Percentiles rank a stretch among this genome's conserved stretches.
These are phyloP conservation scores for Spodoptera litura DNA, from an alignment of 1,140 invertebrate genomes.

Conservation along the genomic window DNA sequence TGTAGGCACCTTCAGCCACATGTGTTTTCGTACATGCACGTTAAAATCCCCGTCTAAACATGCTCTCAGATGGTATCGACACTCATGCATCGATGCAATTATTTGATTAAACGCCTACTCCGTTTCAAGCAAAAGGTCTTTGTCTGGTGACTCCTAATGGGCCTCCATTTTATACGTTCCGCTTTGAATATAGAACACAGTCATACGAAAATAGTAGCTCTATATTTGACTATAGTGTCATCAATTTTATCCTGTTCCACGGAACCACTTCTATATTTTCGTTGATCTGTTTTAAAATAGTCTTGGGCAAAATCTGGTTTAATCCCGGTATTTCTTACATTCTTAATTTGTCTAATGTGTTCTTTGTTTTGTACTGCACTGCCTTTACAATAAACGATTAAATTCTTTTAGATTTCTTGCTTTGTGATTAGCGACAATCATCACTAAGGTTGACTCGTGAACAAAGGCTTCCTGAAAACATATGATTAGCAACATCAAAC, in stretches of 20 bases:
- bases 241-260: conserved; percentile 7
- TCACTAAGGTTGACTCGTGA: no score
- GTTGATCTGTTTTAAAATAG: conserved; percentile 7
- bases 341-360: no score
- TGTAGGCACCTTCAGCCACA: background rate
- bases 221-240: conserved; percentile 4
- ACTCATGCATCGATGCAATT: conserved; percentile 28
- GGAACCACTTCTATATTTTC: background rate
- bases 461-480: no score
- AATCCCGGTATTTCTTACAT: no score
- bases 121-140: background rate
- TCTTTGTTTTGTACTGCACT: no score
- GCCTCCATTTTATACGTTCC: background rate
- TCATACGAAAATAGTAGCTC: background rate
- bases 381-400: no score
- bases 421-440: no score
- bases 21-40: background rate
- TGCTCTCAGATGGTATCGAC: conserved; percentile 1
- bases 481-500: no score
- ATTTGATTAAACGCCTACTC: conserved; percentile 9
- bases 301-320: no score
- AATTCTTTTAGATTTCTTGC: no score
- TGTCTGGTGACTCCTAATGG: background rate
- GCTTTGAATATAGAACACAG: background rate
- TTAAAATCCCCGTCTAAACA: conserved; percentile 5